A percentile compares a stretch with the other conserved stretches of the same genome.
These are phyloP conservation scores for Aphaenogaster floridana DNA, from an alignment of 1,140 invertebrate genomes.

Conservation along the genomic window DNA sequence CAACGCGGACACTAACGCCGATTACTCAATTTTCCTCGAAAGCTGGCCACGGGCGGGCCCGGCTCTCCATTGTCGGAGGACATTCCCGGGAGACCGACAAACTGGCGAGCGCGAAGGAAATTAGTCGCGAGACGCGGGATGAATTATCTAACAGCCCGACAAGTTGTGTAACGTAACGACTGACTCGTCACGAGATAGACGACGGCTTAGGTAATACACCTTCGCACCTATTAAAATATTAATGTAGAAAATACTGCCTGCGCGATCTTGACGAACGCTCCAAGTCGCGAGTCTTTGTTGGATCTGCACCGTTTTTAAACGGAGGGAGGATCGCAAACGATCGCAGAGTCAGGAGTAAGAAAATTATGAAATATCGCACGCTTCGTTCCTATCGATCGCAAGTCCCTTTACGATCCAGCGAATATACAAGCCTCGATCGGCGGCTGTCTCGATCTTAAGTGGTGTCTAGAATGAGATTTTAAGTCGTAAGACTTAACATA, in stretches of 20 bases:
- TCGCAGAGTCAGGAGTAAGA: neutral
- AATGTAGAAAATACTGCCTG: neutral
- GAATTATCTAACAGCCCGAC: constrained; percentile 68
- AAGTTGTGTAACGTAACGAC: constrained; percentile 66
- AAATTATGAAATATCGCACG: neutral
- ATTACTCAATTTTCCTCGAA: constrained; percentile 21
- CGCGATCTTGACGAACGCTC: neutral
- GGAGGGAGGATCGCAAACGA: neutral
- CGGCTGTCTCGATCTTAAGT: too few species aligned
- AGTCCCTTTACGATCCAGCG: neutral
- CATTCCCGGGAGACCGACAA: neutral
- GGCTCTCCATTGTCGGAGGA: neutral
- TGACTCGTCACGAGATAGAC: constrained; percentile 46
- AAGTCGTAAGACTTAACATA: too few species aligned
- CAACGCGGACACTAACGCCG: neutral
- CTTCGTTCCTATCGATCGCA: neutral
- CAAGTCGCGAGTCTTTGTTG: too few species aligned
- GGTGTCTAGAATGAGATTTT: too few species aligned
- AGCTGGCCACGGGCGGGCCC: neutral
- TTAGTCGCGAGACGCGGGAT: constrained; percentile 38
- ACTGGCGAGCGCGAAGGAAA: constrained; percentile 37
- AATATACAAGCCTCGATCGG: neutral
- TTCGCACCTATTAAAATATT: neutral
- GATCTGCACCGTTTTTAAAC: neutral
- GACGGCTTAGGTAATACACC: constrained; percentile 4